Evolutionary conservation across 1,140 invertebrate genomes (phyloP), one percentile per base, ranked within the genome.

Genomic region (Catajapyx aquilonaris): DNA sequence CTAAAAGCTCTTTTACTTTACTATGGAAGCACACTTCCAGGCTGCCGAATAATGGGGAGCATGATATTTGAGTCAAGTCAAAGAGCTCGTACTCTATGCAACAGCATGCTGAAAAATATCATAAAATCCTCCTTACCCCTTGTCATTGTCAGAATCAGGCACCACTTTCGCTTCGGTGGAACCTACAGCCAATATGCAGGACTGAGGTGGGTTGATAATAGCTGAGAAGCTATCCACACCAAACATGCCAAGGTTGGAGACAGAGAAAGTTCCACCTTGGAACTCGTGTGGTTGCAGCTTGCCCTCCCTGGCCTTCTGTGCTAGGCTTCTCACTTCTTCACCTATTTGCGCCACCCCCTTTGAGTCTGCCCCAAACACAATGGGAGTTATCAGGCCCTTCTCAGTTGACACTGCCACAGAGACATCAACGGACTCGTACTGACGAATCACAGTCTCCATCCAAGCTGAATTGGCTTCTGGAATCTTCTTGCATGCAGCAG

Each of bases 201-300:
- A 57, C 60, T 76, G 74, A 11, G 73, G 73, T 35, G 73, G 72
- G 52, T 76, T 76, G 25, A 76, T 73, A 13, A 76, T 70, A 18
- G 73, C 72, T 20, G 66, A 59, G 50, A 76, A 76, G 44, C 66
- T 58, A 39, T 66, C 65, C n/a, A 76, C 61, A 55, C 88, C 90
- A 60, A 85, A 96, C 94, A 98, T 98, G 49, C 94, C 94, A 38
- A 99, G 61, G 62, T 99, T 98, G 1, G 93, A 97, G 4, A 99
- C 74, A 2, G 71, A 72, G 47, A 76, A 73, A n/a, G 73, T 76
- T 13, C 74, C 73, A 34, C 73, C 73, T 69, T 96, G 85, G 59
- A 91, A 99, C 60, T 99, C 95, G 22, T 93, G 77, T 1, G 94
- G 94, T 51, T 91, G 74, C 4, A 99, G 62, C 60, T 93, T 95